These are phyloP conservation scores for Steromphala cineraria DNA, from an alignment of 2,888 invertebrate species.

Conservation along the genomic window DNA sequence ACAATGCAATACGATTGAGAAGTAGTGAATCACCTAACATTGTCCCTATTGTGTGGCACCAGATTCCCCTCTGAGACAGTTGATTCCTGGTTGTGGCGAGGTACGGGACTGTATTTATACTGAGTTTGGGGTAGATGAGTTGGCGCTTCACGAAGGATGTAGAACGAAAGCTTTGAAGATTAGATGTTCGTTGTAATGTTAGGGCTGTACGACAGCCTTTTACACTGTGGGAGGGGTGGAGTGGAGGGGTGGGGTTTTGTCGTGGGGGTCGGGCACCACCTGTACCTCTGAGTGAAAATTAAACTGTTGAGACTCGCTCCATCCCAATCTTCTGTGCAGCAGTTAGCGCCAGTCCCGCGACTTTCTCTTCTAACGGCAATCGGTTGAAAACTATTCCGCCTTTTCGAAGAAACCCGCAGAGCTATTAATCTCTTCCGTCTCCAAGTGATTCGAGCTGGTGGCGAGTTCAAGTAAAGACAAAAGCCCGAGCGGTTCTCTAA, in stretches of 20 bases:
- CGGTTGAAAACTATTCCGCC: slow-evolving; percentile 12
- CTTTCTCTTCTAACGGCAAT: neutral
- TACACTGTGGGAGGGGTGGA: neutral
- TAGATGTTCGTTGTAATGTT: neutral
- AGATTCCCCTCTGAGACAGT: no score
- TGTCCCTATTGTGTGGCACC: neutral
- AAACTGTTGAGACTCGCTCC: neutral
- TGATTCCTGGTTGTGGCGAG: no score
- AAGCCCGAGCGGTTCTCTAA: neutral
- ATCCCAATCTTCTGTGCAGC: neutral
- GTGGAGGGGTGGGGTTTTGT: neutral
- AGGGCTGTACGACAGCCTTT: neutral
- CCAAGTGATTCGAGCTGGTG: neutral
- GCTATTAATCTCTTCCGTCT: neutral
- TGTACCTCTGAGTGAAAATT: neutral
- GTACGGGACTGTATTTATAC: no score
- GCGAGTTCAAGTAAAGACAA: neutral
- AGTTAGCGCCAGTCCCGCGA: neutral
- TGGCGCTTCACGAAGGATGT: no score
- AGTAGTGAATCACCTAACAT: neutral
- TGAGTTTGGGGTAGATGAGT: no score
- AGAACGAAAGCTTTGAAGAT: neutral
- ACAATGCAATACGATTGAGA: neutral
- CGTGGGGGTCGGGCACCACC: neutral
- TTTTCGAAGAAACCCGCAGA: slow-evolving; percentile 13